phyloP scores from a whole-genome alignment of 2,888 invertebrate genomes.

The Leptinotarsa rubiginosa region DNA sequence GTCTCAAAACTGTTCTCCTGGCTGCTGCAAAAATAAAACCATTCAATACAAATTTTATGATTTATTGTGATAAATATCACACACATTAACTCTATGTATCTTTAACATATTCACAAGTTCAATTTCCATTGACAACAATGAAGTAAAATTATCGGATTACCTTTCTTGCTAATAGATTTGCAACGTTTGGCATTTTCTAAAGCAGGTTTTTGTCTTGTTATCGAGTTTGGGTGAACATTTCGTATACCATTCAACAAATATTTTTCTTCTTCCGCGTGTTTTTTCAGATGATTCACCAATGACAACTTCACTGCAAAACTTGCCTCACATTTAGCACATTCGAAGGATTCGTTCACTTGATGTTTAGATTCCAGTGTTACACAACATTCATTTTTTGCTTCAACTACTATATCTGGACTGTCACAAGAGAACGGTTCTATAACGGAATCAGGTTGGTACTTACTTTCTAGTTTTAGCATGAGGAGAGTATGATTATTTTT shows the following conservation, averaged over 20 bases:
- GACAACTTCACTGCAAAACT: slow-evolving; percentile 30
- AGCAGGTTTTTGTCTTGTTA: not conserved
- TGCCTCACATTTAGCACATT: slow-evolving; percentile 37
- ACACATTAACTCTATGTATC: no score
- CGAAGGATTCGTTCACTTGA: slow-evolving; percentile 18
- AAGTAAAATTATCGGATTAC: not conserved
- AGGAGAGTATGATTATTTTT: slow-evolving; percentile 33
- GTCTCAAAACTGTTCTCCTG: slow-evolving; percentile 15
- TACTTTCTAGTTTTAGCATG: slow-evolving; percentile 17
- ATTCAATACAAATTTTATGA: not conserved
- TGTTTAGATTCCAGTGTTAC: slow-evolving; percentile 13
- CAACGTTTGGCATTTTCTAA: not conserved
- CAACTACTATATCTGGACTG: not conserved
- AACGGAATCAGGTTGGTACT: slow-evolving; percentile 9
- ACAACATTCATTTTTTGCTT: not conserved
- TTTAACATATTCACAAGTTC: no score
- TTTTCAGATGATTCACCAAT: slow-evolving; percentile 33
- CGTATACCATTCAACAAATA: slow-evolving; percentile 8
- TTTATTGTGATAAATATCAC: not conserved
- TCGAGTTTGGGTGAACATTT: not conserved
- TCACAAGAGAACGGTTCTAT: slow-evolving; percentile 1
- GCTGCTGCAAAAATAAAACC: slow-evolving; percentile 23
- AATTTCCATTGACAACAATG: no score
- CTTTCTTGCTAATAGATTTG: slow-evolving; percentile 5
- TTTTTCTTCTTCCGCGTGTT: slow-evolving; percentile 24